phyloP scores from a whole-genome alignment of 2,888 invertebrate species.

The Chelonus formosanus region DNA sequence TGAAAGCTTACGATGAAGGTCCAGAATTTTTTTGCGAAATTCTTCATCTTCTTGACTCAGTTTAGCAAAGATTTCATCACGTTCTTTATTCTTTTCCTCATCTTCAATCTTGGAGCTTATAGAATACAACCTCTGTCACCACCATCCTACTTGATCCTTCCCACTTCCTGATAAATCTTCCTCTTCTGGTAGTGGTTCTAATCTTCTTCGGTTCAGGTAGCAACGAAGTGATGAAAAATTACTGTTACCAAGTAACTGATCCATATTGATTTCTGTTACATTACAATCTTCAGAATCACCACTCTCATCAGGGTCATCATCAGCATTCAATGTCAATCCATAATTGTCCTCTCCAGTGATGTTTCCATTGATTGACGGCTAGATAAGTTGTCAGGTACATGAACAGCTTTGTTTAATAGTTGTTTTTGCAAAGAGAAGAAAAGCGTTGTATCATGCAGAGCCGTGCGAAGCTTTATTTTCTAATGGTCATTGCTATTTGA shows the following conservation, averaged over 20 bases:
- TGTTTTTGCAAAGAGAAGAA: slow-evolving; percentile 62
- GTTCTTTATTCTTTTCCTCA: slow-evolving; percentile 45
- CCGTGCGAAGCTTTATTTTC: slow-evolving; percentile 61
- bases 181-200: slow-evolving; percentile 86
- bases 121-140: slow-evolving; percentile 63
- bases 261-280: slow-evolving; percentile 60
- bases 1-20: slow-evolving; percentile 56
- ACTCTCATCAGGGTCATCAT: slow-evolving; percentile 77
- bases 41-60: slow-evolving; percentile 59
- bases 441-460: slow-evolving; percentile 62
- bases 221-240: slow-evolving; percentile 56
- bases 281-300: slow-evolving; percentile 51
- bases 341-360: slow-evolving; percentile 57
- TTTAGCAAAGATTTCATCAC: slow-evolving; percentile 54
- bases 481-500: neutral
- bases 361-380: slow-evolving; percentile 59
- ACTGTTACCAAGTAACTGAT: slow-evolving; percentile 54
- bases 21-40: slow-evolving; percentile 60
- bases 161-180: slow-evolving; percentile 71
- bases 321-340: slow-evolving; percentile 54
- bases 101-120: slow-evolving; percentile 46
- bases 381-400: slow-evolving; percentile 61
- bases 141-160: slow-evolving; percentile 61
- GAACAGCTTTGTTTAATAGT: slow-evolving; percentile 49
- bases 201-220: slow-evolving; percentile 72